Evolutionary conservation across 1,140 invertebrate genomes (phyloP).

Genomic region (Capitella teleta): DNA sequence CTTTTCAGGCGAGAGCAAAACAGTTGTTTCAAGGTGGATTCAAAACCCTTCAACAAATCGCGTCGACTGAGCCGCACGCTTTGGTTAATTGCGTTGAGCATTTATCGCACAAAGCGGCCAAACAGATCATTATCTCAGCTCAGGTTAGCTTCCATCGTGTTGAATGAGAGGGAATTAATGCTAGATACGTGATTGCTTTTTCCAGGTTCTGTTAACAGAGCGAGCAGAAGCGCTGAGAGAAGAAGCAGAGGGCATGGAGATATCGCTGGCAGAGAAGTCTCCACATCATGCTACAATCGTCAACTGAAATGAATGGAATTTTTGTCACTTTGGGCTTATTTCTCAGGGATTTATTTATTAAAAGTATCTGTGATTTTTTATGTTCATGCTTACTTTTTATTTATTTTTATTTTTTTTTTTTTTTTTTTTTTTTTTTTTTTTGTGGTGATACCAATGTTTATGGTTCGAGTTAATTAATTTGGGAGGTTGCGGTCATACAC

Average conservation of each 20-base stretch:
- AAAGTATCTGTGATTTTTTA: no score
- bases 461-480: no score
- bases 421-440: no score
- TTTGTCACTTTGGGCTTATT: no score
- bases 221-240: conserved; percentile 67
- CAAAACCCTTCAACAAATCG: conserved; percentile 61
- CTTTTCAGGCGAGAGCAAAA: conserved; percentile 59
- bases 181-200: conserved; percentile 17
- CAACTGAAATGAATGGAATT: no score
- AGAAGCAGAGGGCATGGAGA: conserved; percentile 58
- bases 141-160: conserved; percentile 49
- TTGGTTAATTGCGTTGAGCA: conserved; percentile 57
- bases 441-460: no score
- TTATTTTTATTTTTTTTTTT: no score
- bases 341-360: no score
- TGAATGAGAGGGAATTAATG: conserved; percentile 4
- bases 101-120: conserved; percentile 56
- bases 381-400: no score
- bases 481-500: no score
- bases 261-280: no score
- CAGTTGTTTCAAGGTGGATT: conserved; percentile 73
- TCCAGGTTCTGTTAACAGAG: conserved; percentile 63
- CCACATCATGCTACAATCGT: no score
- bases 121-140: conserved; percentile 69
- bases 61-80: conserved; percentile 53